Evolutionary conservation across 1,140 invertebrate genomes (phyloP).

Genomic region (Philopotamus ludificatus): DNA sequence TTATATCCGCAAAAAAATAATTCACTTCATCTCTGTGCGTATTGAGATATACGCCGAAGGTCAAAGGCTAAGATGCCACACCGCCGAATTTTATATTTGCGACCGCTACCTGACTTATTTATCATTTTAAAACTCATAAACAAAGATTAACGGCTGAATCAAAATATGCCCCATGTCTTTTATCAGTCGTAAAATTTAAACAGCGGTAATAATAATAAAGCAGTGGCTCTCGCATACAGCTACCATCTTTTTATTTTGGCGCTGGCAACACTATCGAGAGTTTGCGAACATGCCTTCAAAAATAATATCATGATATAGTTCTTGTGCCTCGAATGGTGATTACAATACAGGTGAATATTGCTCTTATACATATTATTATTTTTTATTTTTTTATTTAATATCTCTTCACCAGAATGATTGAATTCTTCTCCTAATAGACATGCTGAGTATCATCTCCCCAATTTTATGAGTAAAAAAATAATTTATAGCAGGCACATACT

Average conservation of each 20-base stretch:
- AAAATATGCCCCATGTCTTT: conserved; percentile 5
- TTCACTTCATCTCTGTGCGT: not conserved
- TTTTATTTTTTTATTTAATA: not conserved
- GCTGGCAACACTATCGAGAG: not conserved
- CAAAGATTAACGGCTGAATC: conserved; percentile 7
- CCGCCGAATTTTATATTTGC: conserved; percentile 6
- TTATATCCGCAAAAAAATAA: not conserved
- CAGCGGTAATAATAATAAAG: not conserved
- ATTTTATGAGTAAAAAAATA: conserved; percentile 1
- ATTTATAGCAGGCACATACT: conserved; percentile 33
- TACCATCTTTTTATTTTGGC: not conserved
- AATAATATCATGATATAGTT: not conserved
- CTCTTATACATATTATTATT: not conserved
- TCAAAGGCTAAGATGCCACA: conserved; percentile 7
- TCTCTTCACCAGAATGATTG: conserved; percentile 9
- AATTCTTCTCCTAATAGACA: not conserved
- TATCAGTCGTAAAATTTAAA: not conserved
- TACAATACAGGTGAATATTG: not conserved
- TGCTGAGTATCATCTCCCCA: not conserved
- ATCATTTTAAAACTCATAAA: conserved; percentile 17
- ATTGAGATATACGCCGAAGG: conserved; percentile 4
- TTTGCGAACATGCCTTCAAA: not conserved
- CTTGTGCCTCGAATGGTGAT: not conserved
- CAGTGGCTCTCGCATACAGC: not conserved
- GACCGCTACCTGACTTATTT: conserved; percentile 12